Base-by-base conservation (phyloP, 2,113 vertebrate genomes). In the Solea senegalensis region DNA sequence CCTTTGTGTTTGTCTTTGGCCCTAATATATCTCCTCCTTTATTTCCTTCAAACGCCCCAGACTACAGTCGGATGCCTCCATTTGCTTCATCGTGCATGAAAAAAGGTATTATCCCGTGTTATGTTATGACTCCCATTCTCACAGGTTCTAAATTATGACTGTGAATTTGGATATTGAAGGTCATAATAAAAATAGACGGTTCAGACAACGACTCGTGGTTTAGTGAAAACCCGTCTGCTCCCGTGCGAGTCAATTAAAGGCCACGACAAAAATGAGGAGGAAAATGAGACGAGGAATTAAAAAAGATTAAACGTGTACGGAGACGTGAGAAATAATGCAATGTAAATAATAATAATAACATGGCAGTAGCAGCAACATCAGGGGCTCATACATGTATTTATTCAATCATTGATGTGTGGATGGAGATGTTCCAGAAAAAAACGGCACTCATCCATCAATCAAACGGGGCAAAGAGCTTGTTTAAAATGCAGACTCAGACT, bases 31-130 rank as follows among this genome's bases (percentile, higher is more conserved):
- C 54, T 72, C 57, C 58, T 55, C 50, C 39, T 74, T 77, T 13
- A 68, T 72, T 74, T 72, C 63, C 40, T 59, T 39, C 55, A 3
- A 5, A 14, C 34, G 65, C 72, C 50, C 48, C 12, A 1, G 41
- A 62, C 49, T 58, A 56, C 48, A 45, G 34, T 15, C 3, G 5
- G 59, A 72, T 21, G 44, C 55, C 9, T 54, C 72, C 49, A 53
- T 80, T 84, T 73, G 73, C 61, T 63, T 59, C 8, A 49, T 41
- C 65, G 74, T 45, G 69, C 76, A 63, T 71, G 43, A 76, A 71
- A 72, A 70, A 28, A 27, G 21, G 27, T 49, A 60, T 66, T 72
- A 8, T 15, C 9, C 10, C 27, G 52, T 3, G 57, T 65, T 62
- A 57, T 77, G n/a, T 27, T 52, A 72, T 53, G 44, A 14, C 61